These are phyloP conservation scores for Drosophila erecta DNA, from an alignment of 1,140 invertebrate species.

Conservation along the genomic window DNA sequence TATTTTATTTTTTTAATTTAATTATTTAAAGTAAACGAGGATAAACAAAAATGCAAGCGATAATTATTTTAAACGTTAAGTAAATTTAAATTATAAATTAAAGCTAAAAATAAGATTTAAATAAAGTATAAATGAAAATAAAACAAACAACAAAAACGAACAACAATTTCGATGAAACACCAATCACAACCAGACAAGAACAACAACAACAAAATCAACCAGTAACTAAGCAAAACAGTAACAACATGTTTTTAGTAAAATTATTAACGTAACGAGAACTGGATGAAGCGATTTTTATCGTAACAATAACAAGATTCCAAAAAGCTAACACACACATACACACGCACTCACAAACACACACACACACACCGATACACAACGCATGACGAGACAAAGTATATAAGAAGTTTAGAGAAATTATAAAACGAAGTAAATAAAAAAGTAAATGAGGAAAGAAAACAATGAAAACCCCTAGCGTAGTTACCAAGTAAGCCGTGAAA, in stretches of 20 bases:
- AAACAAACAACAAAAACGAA: slow-evolving; percentile 41
- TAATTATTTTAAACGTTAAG: slow-evolving; percentile 85
- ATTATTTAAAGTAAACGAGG: slow-evolving; percentile 84
- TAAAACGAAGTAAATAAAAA: slow-evolving; percentile 67
- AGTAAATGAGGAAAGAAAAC: slow-evolving; percentile 48
- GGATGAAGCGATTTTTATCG: slow-evolving; percentile 46
- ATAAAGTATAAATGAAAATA: slow-evolving; percentile 79
- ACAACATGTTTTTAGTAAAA: slow-evolving; percentile 68
- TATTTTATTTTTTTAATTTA: slow-evolving; percentile 84
- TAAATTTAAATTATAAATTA: slow-evolving; percentile 85
- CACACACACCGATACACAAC: slow-evolving; percentile 58
- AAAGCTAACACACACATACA: slow-evolving; percentile 52
- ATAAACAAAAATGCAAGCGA: slow-evolving; percentile 81
- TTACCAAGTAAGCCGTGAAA: slow-evolving; percentile 77
- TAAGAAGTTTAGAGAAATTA: slow-evolving; percentile 81
- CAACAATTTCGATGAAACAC: slow-evolving; percentile 53
- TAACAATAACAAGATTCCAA: slow-evolving; percentile 39
- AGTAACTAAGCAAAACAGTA: slow-evolving; percentile 64
- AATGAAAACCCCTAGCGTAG: slow-evolving; percentile 75
- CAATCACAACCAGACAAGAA: slow-evolving; percentile 53
- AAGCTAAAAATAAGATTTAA: slow-evolving; percentile 82
- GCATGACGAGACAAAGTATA: slow-evolving; percentile 79
- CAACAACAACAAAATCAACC: slow-evolving; percentile 36
- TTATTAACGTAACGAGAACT: slow-evolving; percentile 62
- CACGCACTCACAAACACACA: slow-evolving; percentile 51